phyloP scores from a whole-genome alignment of 1,140 invertebrate species.

The Atta colombica region DNA sequence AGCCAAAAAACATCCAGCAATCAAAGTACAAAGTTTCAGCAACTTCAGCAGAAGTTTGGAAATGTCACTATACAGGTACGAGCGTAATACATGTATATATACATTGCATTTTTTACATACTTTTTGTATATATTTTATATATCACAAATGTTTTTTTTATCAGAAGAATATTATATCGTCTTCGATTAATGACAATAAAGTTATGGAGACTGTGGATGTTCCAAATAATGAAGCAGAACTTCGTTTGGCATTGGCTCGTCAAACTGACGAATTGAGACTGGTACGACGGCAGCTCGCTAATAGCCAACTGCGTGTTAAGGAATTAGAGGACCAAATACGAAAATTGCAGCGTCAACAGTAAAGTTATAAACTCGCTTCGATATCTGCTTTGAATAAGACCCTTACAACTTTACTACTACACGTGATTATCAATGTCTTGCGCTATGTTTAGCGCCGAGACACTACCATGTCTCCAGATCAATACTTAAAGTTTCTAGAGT shows the following conservation, averaged over 20 bases:
- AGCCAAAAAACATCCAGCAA: slow-evolving; percentile 91
- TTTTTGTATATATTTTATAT: background rate
- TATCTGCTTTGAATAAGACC: slow-evolving; percentile 52
- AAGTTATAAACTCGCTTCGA: slow-evolving; percentile 25
- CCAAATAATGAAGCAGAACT: slow-evolving; percentile 88
- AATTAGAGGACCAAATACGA: slow-evolving; percentile 91
- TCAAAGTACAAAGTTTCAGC: slow-evolving; percentile 92
- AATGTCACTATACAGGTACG: slow-evolving; percentile 86
- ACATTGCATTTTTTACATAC: background rate
- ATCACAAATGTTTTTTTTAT: slow-evolving; percentile 10
- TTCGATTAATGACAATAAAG: slow-evolving; percentile 83
- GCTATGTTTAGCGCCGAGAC: too few species aligned
- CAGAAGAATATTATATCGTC: slow-evolving; percentile 82
- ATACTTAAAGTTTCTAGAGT: slow-evolving; percentile 60
- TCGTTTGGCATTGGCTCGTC: slow-evolving; percentile 90
- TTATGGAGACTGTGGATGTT: slow-evolving; percentile 80
- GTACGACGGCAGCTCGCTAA: slow-evolving; percentile 91
- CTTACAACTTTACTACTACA: slow-evolving; percentile 66
- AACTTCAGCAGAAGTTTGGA: slow-evolving; percentile 91
- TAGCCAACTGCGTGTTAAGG: slow-evolving; percentile 92
- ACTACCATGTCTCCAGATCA: background rate
- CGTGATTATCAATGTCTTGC: slow-evolving; percentile 29
- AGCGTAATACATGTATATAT: slow-evolving; percentile 3
- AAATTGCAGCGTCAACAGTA: slow-evolving; percentile 86
- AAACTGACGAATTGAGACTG: slow-evolving; percentile 92